A percentile compares a stretch with the other conserved stretches of the same genome.
These are phyloP conservation scores for Florisuga fusca DNA, from an alignment of 2,797 vertebrate species.

Conservation along the genomic window DNA sequence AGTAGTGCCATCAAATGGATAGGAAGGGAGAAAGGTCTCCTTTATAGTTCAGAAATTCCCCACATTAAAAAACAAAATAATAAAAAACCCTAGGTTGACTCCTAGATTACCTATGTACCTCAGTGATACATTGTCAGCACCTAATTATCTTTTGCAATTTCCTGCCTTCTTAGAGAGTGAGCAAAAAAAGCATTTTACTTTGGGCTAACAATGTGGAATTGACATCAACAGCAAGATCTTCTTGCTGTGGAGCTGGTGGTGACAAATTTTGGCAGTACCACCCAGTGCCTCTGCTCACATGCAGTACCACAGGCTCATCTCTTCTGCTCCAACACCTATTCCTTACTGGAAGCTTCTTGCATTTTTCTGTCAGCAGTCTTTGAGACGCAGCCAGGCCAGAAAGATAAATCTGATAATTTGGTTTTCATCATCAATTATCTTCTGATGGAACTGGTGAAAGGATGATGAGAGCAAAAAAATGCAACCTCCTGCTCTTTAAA, in stretches of 20 bases:
- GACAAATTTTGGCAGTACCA: background rate
- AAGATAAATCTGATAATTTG: background rate
- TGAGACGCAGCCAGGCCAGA: background rate
- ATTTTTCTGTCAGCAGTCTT: background rate
- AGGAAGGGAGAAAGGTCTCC: background rate
- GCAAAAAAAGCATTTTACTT: background rate
- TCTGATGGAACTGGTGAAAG: background rate
- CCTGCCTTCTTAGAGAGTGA: background rate
- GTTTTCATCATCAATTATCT: slow-evolving; percentile 36
- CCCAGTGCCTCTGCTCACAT: background rate
- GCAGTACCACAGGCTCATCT: background rate
- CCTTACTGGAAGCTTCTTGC: background rate
- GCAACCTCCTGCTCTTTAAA: background rate
- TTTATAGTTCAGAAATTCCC: background rate
- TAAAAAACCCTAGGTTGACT: background rate
- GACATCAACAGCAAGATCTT: background rate
- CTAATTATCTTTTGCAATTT: background rate
- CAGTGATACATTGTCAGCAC: background rate
- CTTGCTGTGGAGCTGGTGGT: background rate
- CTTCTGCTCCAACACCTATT: background rate
- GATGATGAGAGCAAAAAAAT: background rate
- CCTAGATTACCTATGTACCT: background rate
- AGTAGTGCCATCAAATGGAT: background rate
- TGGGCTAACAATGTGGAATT: background rate
- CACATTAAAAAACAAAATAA: too few species aligned